Evolutionary conservation across 2,888 invertebrate genomes (phyloP), one percentile per base, ranked within the genome.

Genomic region (Charanyca ferruginea): DNA sequence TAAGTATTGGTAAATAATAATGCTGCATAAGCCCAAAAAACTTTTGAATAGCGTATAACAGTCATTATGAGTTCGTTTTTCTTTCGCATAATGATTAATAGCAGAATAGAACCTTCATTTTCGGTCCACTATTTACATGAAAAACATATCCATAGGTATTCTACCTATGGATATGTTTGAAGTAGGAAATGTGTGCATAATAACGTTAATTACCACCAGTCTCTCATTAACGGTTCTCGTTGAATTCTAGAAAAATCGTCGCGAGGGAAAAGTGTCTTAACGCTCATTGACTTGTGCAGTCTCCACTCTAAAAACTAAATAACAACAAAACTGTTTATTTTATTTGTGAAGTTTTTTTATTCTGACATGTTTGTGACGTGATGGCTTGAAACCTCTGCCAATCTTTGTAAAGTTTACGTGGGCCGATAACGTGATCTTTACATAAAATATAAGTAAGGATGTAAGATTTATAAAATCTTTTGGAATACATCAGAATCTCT

Each of bases 191-290:
- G 75, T 80, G 75, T 66, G 71, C 65, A 79, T 77, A 80, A 80
- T 81, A 77, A 78, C 73, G 66, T 77, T 81, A 80, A 80, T 83
- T 81, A 81, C 64, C 62, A 74, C 38, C 60, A 28, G 66, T 64
- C 62, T 65, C 82, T 83, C 78, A 84, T 84, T 86, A 85, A 74
- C 72, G 71, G 60, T 72, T 68, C 59, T 69, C 63, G 65, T 62
- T 63, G 71, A 73, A 76, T 77, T 72, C 70, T 66, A 73, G 64
- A 75, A 83, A 80, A 80, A 77, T 73, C 59, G 73, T 77, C 69
- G 66, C 75, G 61, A 62, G 69, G 57, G 55, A 73, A 16, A 38
- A 23, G 9, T 67, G 63, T 72, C 71, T 68, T 23, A 60, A 32
- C 66, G 11, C 41, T 35, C 35, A 32, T 2, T 57, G 51, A 35